Conservation (phyloP, 2,113 vertebrate genomes). For the Arenaria interpres region DNA sequence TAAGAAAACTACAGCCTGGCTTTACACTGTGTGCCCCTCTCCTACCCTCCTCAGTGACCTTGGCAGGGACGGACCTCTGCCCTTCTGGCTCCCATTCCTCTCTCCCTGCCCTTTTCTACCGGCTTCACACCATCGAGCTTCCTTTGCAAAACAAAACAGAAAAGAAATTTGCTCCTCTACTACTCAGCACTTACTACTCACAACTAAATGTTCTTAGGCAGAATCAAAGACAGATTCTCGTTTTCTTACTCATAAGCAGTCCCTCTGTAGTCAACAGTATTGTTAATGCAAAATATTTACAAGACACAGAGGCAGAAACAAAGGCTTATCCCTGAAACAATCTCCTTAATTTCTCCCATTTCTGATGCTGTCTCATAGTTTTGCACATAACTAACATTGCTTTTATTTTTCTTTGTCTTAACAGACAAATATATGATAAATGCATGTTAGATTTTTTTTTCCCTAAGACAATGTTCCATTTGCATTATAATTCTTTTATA, state of each 20-base stretch:
- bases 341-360: not conserved
- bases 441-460: rapidly evolving
- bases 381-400: not conserved
- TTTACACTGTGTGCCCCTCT: not conserved
- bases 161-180: not conserved
- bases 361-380: not conserved
- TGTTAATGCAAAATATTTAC: not conserved
- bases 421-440: not conserved
- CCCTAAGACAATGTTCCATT: not conserved
- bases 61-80: not conserved
- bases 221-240: not conserved
- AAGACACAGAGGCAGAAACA: not conserved
- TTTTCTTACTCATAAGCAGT: not conserved
- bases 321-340: not conserved
- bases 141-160: not conserved
- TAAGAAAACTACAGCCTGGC: not conserved
- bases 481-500: not conserved
- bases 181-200: not conserved
- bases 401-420: not conserved
- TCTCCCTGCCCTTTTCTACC: not conserved
- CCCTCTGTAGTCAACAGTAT: not conserved
- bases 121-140: not conserved
- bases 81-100: not conserved
- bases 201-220: not conserved
- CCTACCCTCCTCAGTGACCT: not conserved